Evolutionary conservation across 2,113 vertebrate genomes (phyloP).

Genomic region (Chloropsis cyanopogon): DNA sequence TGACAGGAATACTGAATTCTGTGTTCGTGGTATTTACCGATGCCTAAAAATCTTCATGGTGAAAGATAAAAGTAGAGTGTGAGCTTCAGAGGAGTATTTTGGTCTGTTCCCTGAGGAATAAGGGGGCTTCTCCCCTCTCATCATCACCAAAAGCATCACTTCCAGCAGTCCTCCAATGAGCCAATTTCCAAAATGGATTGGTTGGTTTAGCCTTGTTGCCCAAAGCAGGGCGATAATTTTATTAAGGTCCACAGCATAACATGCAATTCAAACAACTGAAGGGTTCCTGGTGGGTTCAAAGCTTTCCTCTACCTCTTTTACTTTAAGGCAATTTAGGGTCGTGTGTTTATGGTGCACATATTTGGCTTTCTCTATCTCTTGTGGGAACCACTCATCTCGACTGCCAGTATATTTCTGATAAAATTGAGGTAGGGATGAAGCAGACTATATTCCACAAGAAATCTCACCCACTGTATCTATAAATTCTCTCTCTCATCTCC

Average conservation of each 20-base stretch:
- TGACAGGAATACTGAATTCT: conserved; percentile 1
- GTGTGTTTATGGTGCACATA: not conserved
- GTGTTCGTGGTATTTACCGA: not conserved
- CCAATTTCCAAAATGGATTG: not conserved
- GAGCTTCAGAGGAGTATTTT: not conserved
- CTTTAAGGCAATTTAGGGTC: not conserved
- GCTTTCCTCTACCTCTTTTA: not conserved
- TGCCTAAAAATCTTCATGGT: not conserved
- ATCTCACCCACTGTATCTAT: not conserved
- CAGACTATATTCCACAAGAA: conserved; percentile 2
- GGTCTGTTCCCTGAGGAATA: not conserved
- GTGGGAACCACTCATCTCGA: not conserved
- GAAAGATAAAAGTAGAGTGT: not conserved
- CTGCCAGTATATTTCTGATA: not conserved
- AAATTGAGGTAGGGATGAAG: conserved; percentile 28
- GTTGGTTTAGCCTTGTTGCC: not conserved
- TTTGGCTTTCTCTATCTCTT: not conserved
- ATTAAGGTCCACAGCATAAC: not conserved
- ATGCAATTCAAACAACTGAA: not conserved
- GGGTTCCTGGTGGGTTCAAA: not conserved
- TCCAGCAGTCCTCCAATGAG: not conserved
- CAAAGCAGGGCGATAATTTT: not conserved
- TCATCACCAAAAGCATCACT: not conserved
- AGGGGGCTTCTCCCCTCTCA: not conserved
- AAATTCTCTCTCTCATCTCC: conserved; percentile 34